Conservation (phyloP, 1,140 invertebrate genomes). For the Drosophila ohnishii region DNA sequence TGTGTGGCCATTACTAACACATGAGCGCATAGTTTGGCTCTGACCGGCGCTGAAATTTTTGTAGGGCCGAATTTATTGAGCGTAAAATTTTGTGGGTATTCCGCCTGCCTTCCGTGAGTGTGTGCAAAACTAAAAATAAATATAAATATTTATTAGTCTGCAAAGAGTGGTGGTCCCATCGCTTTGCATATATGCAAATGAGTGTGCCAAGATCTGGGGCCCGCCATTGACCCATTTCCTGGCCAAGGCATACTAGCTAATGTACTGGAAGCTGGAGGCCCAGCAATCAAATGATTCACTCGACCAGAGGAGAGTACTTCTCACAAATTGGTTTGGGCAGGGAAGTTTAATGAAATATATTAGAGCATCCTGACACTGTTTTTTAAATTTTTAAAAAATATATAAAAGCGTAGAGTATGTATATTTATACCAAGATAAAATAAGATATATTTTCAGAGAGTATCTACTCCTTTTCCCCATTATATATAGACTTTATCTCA, state of each 20-base stretch:
- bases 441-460: neutral
- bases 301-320: slow-evolving; percentile 31
- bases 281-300: slow-evolving; percentile 58
- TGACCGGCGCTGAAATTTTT: slow-evolving; percentile 56
- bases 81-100: slow-evolving; percentile 75
- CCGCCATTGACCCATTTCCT: slow-evolving; percentile 64
- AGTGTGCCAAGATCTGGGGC: slow-evolving; percentile 23
- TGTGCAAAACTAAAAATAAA: slow-evolving; percentile 77
- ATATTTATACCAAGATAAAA: too few species aligned
- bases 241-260: slow-evolving; percentile 35
- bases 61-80: slow-evolving; percentile 68
- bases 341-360: neutral
- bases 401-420: neutral
- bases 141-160: slow-evolving; percentile 77
- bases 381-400: neutral
- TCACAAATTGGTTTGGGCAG: neutral
- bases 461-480: neutral
- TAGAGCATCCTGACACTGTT: neutral
- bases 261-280: slow-evolving; percentile 23
- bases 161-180: slow-evolving; percentile 29
- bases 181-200: slow-evolving; percentile 69
- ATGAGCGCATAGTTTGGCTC: slow-evolving; percentile 68
- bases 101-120: slow-evolving; percentile 8
- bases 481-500: neutral
- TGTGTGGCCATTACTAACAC: slow-evolving; percentile 65